These are phyloP conservation scores for Miltochrista miniata DNA, from an alignment of 2,888 invertebrate species.

Conservation along the genomic window DNA sequence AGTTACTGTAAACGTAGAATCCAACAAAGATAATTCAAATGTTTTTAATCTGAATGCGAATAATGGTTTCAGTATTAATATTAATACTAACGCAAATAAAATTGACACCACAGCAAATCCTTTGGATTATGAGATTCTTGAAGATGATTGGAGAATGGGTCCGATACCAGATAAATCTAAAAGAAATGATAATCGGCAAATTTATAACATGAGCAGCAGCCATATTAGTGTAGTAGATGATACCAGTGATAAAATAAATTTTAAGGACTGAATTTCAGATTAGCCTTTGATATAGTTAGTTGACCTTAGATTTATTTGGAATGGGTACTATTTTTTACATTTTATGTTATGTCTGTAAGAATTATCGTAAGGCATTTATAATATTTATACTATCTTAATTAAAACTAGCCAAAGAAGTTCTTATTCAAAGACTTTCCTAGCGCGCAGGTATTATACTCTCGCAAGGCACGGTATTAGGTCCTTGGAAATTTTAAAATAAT, in stretches of 20 bases:
- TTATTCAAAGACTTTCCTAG: neutral
- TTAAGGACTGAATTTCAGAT: slow-evolving; percentile 16
- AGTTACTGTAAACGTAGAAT: neutral
- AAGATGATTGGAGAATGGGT: slow-evolving; percentile 51
- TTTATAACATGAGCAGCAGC: slow-evolving; percentile 6
- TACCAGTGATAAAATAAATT: slow-evolving; percentile 24
- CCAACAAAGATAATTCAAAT: neutral
- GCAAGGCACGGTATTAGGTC: neutral
- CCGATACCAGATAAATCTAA: neutral
- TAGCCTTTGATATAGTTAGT: neutral
- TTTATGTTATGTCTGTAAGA: neutral
- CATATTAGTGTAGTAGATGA: slow-evolving; percentile 44
- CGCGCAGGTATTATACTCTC: no score
- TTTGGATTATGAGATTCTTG: slow-evolving; percentile 44
- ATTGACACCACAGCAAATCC: slow-evolving; percentile 19
- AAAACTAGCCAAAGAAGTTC: neutral
- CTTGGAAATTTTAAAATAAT: neutral
- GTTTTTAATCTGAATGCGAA: neutral
- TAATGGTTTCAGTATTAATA: slow-evolving; percentile 1
- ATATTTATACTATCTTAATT: neutral
- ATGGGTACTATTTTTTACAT: neutral
- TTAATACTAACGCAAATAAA: slow-evolving; percentile 5
- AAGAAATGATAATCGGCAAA: slow-evolving; percentile 32
- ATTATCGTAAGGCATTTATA: neutral
- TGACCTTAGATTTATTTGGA: neutral